Evolutionary conservation across 2,888 invertebrate genomes (phyloP), one percentile per base, ranked within the genome.

Genomic region (Microdon myrmicae): DNA sequence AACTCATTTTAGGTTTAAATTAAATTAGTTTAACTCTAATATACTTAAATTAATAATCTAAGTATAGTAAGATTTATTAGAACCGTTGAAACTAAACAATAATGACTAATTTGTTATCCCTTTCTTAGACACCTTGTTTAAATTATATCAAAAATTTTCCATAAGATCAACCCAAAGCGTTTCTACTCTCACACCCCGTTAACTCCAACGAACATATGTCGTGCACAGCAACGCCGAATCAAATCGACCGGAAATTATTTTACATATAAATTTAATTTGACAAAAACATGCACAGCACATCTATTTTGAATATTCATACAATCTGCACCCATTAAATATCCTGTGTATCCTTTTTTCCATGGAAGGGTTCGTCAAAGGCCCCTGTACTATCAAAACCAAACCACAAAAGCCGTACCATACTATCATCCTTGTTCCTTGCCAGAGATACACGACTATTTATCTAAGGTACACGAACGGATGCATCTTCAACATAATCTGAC

Each of bases 231-330:
- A 38, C 38, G n/a, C 28, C 14, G 23, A 58, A 56, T 17, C 47
- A 53, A 64, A 64, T 64, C 64, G 64, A 64, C 58, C 51, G 64
- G 64, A 64, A 58, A 58, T 53, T 51, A 64, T 58, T 58, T 64
- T 38, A 41, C 58, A 41, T 53, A 64, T 64, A 64, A 64, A 53
- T 58, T 58, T 47, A 32, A 51, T 47, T 58, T 58, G 51, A 44
- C 49, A 64, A 64, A 56, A 61, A 56, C 49, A 39, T 23, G 1
- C 25, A 22, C 32, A 26, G 38, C 39, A 37, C 35, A 53, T 64
- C n/a, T n/a, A n/a, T n/a, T n/a, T 51, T 58, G 37, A 58, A 58
- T 64, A 64, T 43, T 16, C 32, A 37, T 17, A 16, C 17, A 39
- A n/a, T n/a, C n/a, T 1, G n/a, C 16, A 23, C 51, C 61, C 55